A percentile compares a stretch with the other conserved stretches of the same genome.
Conservation (phyloP, 2,888 invertebrate genomes). For the Noctua pronuba region DNA sequence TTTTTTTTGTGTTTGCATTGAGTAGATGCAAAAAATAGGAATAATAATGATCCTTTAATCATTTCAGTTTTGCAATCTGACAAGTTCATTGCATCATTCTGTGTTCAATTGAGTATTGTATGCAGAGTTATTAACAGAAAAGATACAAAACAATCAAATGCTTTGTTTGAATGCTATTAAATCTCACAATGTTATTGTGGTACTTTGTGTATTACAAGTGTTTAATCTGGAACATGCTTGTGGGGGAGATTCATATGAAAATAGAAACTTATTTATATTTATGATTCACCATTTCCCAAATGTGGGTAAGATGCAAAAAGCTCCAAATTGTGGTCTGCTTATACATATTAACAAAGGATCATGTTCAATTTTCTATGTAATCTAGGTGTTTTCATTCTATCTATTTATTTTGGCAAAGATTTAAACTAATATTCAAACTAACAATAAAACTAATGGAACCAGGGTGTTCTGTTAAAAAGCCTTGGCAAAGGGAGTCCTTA, state of each 20-base stretch:
- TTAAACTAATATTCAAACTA: too few species aligned
- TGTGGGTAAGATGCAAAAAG: not conserved
- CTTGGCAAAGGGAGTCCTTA: too few species aligned
- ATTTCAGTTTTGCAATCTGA: conserved; percentile 29
- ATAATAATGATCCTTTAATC: not conserved
- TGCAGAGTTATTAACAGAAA: not conserved
- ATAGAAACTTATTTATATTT: not conserved
- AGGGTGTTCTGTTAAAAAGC: too few species aligned
- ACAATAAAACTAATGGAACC: too few species aligned
- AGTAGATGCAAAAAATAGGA: not conserved
- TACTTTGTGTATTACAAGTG: conserved; percentile 1
- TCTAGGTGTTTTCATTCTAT: too few species aligned
- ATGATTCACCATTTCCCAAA: not conserved
- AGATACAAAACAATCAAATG: not conserved
- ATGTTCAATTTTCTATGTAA: not conserved
- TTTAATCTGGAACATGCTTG: not conserved
- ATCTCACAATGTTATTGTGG: not conserved
- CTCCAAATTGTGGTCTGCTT: not conserved
- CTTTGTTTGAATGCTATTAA: conserved; percentile 17
- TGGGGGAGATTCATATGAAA: conserved; percentile 12
- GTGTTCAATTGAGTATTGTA: conserved; percentile 22
- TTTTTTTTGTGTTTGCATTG: not conserved
- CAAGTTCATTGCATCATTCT: conserved; percentile 8
- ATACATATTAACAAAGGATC: not conserved
- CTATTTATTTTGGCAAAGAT: too few species aligned